Conservation (phyloP, 2,888 invertebrate species). For the Chrysina gloriosa region DNA sequence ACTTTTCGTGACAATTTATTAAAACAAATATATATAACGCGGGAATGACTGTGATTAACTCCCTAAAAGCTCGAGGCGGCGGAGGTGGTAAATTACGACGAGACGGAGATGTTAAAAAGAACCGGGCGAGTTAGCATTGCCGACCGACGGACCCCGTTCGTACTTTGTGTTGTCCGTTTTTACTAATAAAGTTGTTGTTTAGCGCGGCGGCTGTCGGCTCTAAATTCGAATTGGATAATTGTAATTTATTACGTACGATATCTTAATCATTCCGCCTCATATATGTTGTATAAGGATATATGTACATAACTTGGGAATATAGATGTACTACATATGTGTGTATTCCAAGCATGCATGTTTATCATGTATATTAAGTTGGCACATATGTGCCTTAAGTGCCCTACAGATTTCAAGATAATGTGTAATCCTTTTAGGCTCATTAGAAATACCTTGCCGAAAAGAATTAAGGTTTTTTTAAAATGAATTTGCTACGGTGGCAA, state of each 20-base stretch:
- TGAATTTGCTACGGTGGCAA: too few species aligned
- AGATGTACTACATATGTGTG: too few species aligned
- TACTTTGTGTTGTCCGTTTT: conserved; percentile 48
- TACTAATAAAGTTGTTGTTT: conserved; percentile 57
- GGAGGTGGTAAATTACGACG: conserved; percentile 33
- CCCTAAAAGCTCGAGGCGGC: conserved; percentile 2
- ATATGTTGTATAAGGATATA: not conserved
- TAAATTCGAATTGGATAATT: conserved; percentile 53
- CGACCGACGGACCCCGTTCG: not conserved
- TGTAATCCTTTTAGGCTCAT: too few species aligned
- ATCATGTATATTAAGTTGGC: too few species aligned
- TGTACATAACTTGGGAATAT: too few species aligned
- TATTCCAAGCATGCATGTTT: too few species aligned
- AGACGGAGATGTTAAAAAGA: not conserved
- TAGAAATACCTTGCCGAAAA: too few species aligned
- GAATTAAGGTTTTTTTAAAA: too few species aligned
- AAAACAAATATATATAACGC: conserved; percentile 7
- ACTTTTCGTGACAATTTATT: conserved; percentile 15
- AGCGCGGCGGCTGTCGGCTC: conserved; percentile 53
- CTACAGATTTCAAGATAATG: too few species aligned
- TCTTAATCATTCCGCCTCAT: conserved; percentile 48
- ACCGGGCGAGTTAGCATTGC: not conserved
- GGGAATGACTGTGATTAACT: conserved; percentile 13
- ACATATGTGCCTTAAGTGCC: too few species aligned
- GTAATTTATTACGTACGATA: conserved; percentile 55